Percentiles rank a stretch among this genome's conserved stretches.
Conservation (phyloP, 2,888 invertebrate genomes). For the Deilephila porcellus region DNA sequence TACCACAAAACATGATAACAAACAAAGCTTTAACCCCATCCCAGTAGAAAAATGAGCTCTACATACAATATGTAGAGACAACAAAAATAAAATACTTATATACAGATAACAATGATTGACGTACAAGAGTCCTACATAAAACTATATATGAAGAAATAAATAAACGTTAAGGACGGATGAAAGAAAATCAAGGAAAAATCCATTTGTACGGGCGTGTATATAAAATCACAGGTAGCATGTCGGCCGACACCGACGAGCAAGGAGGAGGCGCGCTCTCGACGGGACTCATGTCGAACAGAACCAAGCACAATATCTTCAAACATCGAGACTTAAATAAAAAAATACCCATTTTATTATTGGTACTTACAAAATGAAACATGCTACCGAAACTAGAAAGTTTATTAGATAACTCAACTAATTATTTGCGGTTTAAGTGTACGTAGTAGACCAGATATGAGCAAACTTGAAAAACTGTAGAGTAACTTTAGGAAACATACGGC, state of each 20-base stretch:
- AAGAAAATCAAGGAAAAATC: not conserved
- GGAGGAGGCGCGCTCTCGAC: not conserved
- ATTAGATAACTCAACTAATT: too few species aligned
- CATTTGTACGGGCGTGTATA: not conserved
- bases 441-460: too few species aligned
- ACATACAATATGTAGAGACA: not conserved
- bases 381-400: too few species aligned
- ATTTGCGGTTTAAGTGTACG: too few species aligned
- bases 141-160: not conserved
- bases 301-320: not conserved
- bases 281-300: conserved; percentile 8
- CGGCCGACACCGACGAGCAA: conserved; percentile 9
- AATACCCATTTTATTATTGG: too few species aligned
- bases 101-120: too few species aligned
- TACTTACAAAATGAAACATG: too few species aligned
- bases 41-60: not conserved
- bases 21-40: not conserved
- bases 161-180: not conserved
- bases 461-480: too few species aligned
- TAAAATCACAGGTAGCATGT: conserved; percentile 12
- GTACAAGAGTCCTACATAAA: too few species aligned
- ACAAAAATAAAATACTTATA: too few species aligned
- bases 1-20: not conserved
- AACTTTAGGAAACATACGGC: too few species aligned
- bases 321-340: not conserved